These are phyloP conservation scores for Schizopygopsis pylzovi DNA, from an alignment of 2,797 vertebrate genomes.

Conservation along the genomic window DNA sequence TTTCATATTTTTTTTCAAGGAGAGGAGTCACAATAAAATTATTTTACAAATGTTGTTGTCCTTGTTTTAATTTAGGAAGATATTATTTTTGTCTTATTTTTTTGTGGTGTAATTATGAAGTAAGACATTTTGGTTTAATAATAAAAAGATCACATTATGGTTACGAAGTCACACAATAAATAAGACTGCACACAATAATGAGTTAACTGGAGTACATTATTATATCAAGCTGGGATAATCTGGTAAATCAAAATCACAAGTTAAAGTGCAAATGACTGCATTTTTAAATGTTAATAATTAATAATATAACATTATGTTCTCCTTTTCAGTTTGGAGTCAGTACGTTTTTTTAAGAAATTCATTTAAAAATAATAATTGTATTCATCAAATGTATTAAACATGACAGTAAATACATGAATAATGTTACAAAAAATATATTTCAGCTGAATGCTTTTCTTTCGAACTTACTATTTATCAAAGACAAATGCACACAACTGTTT, in stretches of 20 bases:
- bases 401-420: too few species aligned
- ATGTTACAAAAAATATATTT: too few species aligned
- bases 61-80: neutral
- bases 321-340: too few species aligned
- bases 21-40: neutral
- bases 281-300: neutral
- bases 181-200: slow-evolving; percentile 3
- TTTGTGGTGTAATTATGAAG: neutral
- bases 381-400: too few species aligned
- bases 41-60: slow-evolving; percentile 13
- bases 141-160: neutral
- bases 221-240: neutral
- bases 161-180: neutral
- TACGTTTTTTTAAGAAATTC: too few species aligned
- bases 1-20: slow-evolving; percentile 13
- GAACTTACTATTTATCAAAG: too few species aligned
- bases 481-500: too few species aligned
- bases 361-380: too few species aligned
- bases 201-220: neutral
- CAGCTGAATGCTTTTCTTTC: too few species aligned
- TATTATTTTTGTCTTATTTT: neutral
- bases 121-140: neutral
- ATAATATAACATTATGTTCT: too few species aligned
- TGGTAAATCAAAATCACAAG: neutral
- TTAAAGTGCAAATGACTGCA: neutral